phyloP scores from a whole-genome alignment of 2,113 vertebrate species.

The Malurus alboscapulatus region DNA sequence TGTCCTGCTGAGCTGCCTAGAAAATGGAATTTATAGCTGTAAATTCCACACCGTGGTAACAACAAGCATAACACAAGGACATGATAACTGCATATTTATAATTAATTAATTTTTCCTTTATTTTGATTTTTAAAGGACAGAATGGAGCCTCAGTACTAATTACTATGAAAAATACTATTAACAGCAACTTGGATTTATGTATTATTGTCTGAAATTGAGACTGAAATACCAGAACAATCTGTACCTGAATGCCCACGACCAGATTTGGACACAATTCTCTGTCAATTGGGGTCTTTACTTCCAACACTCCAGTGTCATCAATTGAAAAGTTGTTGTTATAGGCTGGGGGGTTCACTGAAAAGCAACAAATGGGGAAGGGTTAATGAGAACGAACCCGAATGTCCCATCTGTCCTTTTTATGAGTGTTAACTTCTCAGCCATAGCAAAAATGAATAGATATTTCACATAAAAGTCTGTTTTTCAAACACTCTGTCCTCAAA shows the following conservation, averaged over 20 bases:
- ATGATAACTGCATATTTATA: neutral
- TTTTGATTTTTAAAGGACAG: neutral
- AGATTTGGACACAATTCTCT: slow-evolving; percentile 71
- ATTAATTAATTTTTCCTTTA: neutral
- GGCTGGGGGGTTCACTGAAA: slow-evolving; percentile 67
- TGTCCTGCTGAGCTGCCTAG: slow-evolving; percentile 77
- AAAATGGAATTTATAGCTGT: neutral
- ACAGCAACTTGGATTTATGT: neutral
- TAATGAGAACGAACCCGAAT: neutral
- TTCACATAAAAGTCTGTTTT: neutral
- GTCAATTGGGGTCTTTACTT: slow-evolving; percentile 62
- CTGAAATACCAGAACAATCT: neutral
- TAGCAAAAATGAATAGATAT: neutral
- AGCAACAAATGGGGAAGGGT: neutral
- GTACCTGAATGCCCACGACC: slow-evolving; percentile 76
- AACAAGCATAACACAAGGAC: neutral
- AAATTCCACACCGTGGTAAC: neutral
- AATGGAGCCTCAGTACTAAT: neutral
- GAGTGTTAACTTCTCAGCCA: neutral
- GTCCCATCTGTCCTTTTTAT: neutral
- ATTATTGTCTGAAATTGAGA: neutral
- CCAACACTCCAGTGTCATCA: slow-evolving; percentile 58
- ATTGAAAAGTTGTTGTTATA: slow-evolving; percentile 59
- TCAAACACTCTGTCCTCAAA: neutral
- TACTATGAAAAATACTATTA: neutral